Conservation (phyloP, 2,113 vertebrate genomes). For the Rhodinocichla rosea region DNA sequence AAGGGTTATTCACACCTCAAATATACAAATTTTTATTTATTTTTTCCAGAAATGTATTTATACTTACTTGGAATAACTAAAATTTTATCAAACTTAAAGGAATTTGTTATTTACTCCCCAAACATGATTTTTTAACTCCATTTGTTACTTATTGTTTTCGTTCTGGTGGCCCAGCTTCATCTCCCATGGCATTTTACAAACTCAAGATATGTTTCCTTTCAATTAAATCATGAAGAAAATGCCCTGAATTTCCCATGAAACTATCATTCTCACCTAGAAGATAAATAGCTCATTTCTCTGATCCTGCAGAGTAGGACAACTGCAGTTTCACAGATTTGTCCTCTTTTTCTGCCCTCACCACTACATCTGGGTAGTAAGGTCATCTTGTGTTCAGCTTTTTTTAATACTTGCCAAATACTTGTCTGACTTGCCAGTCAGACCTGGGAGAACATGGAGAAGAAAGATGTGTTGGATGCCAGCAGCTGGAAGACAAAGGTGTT, state of each 20-base stretch:
- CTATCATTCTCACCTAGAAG: neutral
- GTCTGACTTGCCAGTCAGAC: neutral
- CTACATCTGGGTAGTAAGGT: neutral
- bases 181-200: neutral
- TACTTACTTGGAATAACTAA: neutral
- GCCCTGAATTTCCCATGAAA: neutral
- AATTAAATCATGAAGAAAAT: neutral
- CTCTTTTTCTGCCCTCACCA: neutral
- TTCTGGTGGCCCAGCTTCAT: neutral
- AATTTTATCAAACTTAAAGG: neutral
- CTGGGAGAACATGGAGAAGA: neutral
- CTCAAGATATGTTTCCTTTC: neutral
- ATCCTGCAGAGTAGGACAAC: neutral
- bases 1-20: neutral
- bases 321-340: neutral
- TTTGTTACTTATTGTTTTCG: neutral
- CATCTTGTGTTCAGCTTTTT: neutral
- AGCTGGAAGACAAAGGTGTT: neutral
- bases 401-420: neutral
- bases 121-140: neutral
- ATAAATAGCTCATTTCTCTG: neutral
- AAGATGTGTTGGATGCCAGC: neutral
- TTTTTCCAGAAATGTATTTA: neutral
- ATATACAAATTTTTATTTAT: fast-evolving
- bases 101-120: neutral